Evolutionary conservation across 1,140 invertebrate species (phyloP), one percentile per base, ranked within the genome.

Genomic region (Holcopasites calliopsidis): DNA sequence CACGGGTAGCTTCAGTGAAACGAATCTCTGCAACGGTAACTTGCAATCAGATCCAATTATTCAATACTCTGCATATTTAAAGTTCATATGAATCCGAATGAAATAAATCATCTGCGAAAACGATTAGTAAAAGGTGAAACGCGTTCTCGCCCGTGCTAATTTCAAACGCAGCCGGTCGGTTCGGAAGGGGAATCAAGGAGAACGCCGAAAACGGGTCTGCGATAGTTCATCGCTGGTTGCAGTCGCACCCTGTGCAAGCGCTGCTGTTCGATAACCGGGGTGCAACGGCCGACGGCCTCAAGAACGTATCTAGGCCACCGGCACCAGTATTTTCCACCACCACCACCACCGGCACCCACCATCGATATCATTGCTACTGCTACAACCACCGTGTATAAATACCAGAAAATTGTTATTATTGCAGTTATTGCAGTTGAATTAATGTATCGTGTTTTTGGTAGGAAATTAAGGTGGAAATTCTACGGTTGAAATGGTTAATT

Each of bases 271-370:
- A 90, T 90, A 90, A 87, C 80, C 82, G 79, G 83, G 86, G 83
- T 85, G 82, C 80, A 89, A 88, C 86, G 87, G 86, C 85, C 87
- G 83, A 84, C 85, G 85, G 88, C 88, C 88, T 86, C 87, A 83
- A 80, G 62, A 84, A 54, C 76, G 58, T 86, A 90, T 89, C 85
- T 90, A 89, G 89, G 88, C 79, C 88, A 90, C 77, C 85, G 76
- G 72, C 82, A 82, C 79, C 72, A 73, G 71, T 65, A 80, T 82
- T 75, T 65, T 40, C 52, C 72, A 57, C 70, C 71, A 55, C 50
- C 49, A 52, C 35, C 33, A 49, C 49, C 23, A n/a, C 55, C 23
- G 26, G 6, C 58, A 44, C 38, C 65, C n/a, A 47, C 52, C 73
- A 57, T 57, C 64, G 31, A 64, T 57, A 75, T 68, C 72, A 68